These are phyloP conservation scores for Lasaia peninsularis DNA, from an alignment of 1,140 invertebrate genomes.

Conservation along the genomic window DNA sequence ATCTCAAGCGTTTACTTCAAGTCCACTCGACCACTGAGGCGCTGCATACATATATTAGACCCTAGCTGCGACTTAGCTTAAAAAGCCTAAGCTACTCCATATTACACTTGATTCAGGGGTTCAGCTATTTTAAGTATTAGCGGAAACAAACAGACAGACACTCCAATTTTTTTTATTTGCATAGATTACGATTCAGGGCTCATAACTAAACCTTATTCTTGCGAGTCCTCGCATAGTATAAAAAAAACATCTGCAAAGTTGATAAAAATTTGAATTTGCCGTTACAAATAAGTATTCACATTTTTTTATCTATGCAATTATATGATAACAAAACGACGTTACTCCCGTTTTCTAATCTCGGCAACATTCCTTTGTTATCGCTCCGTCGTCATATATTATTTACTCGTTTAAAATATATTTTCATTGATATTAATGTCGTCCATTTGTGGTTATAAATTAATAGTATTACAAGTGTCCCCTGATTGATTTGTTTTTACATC, in stretches of 20 bases:
- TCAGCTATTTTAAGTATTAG: too few relatives aligned
- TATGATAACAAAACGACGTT: constrained; percentile 49
- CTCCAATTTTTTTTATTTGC: too few relatives aligned
- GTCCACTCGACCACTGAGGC: too few relatives aligned
- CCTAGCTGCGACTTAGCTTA: too few relatives aligned
- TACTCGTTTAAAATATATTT: constrained; percentile 26
- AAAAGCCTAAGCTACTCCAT: too few relatives aligned
- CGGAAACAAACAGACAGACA: too few relatives aligned
- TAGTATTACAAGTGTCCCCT: too few relatives aligned
- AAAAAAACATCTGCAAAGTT: background rate
- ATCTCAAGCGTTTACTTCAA: too few relatives aligned
- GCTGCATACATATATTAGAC: too few relatives aligned
- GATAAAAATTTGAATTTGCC: background rate
- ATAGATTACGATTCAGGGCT: too few relatives aligned
- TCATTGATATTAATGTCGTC: background rate
- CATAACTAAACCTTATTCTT: background rate
- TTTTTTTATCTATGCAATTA: constrained; percentile 62
- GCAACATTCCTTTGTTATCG: constrained; percentile 65
- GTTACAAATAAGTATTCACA: constrained; percentile 33
- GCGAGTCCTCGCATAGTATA: background rate
- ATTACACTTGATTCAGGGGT: too few relatives aligned
- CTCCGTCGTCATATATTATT: constrained; percentile 48
- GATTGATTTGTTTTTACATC: too few relatives aligned
- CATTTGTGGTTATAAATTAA: background rate
- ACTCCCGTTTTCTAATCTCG: constrained; percentile 63